phyloP scores from a whole-genome alignment of 2,888 invertebrate genomes.

The Sminthurides aquaticus region DNA sequence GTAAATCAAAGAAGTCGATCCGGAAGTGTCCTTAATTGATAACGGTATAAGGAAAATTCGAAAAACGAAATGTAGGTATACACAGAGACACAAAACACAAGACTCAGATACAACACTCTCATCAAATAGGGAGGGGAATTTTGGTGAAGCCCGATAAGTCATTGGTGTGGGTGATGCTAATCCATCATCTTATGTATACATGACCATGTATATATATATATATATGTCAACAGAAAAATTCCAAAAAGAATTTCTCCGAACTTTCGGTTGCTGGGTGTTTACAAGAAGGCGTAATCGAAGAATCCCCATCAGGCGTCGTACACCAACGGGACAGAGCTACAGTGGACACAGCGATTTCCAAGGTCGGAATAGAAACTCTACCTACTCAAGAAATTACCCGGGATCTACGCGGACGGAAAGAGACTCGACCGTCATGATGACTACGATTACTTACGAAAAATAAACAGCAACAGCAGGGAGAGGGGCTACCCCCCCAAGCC shows the following conservation, averaged over 20 bases:
- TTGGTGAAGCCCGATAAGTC: too few relatives aligned
- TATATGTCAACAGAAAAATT: conserved; percentile 49
- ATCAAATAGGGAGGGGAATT: too few relatives aligned
- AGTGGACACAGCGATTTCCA: conserved; percentile 6
- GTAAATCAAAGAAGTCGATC: too few relatives aligned
- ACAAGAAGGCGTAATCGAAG: conserved; percentile 37
- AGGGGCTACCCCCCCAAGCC: too few relatives aligned
- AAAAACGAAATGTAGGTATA: too few relatives aligned
- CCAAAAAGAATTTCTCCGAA: conserved; percentile 50
- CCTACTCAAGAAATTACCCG: conserved; percentile 18
- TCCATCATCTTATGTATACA: conserved; percentile 1
- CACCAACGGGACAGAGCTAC: conserved; percentile 4
- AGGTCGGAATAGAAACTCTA: conserved; percentile 14
- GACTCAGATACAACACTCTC: too few relatives aligned
- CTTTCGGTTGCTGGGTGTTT: conserved; percentile 46
- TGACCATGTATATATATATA: background rate
- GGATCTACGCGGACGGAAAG: conserved; percentile 8
- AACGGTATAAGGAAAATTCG: too few relatives aligned
- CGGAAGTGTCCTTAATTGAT: too few relatives aligned
- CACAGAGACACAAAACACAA: too few relatives aligned
- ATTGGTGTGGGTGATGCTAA: too few relatives aligned
- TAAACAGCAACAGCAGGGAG: too few relatives aligned
- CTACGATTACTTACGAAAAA: background rate
- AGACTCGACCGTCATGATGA: background rate
- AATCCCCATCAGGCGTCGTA: conserved; percentile 22